phyloP scores from a whole-genome alignment of 2,888 invertebrate species.

The Brachycybe producta region DNA sequence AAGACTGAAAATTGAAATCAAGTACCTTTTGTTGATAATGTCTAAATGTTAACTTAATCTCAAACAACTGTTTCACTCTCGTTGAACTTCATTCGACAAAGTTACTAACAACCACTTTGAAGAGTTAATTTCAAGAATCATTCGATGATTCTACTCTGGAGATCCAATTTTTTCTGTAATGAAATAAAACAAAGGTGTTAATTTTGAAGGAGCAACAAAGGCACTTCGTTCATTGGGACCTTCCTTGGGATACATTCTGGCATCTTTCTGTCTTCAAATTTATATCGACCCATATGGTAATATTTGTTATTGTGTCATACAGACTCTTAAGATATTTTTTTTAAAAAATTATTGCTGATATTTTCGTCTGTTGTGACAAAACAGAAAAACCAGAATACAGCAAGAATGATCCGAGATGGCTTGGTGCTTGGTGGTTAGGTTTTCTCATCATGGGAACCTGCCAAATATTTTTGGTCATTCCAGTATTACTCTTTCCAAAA shows the following conservation, averaged over 20 bases:
- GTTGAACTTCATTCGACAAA: no score
- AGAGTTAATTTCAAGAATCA: neutral
- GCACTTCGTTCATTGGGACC: conserved; percentile 9
- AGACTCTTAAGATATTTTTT: neutral
- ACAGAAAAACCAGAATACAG: conserved; percentile 5
- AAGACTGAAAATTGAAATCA: no score
- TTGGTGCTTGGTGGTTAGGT: conserved; percentile 16
- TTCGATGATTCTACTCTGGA: neutral
- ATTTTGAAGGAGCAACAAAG: neutral
- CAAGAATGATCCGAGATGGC: conserved; percentile 10
- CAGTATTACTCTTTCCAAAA: conserved; percentile 11
- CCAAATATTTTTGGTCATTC: neutral
- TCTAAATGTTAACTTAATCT: no score
- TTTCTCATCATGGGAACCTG: conserved; percentile 10
- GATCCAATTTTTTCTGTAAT: neutral
- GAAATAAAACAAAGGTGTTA: neutral
- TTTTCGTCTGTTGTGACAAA: no score
- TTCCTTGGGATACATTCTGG: conserved; percentile 6
- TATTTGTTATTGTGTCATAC: neutral
- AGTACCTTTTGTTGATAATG: no score
- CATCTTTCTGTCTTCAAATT: conserved; percentile 5
- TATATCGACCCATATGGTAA: conserved; percentile 9
- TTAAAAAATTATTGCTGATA: neutral
- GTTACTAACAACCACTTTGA: no score
- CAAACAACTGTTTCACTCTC: no score